Evolutionary conservation across 2,888 invertebrate species (phyloP).

Genomic region (Crossocerus cetratus): DNA sequence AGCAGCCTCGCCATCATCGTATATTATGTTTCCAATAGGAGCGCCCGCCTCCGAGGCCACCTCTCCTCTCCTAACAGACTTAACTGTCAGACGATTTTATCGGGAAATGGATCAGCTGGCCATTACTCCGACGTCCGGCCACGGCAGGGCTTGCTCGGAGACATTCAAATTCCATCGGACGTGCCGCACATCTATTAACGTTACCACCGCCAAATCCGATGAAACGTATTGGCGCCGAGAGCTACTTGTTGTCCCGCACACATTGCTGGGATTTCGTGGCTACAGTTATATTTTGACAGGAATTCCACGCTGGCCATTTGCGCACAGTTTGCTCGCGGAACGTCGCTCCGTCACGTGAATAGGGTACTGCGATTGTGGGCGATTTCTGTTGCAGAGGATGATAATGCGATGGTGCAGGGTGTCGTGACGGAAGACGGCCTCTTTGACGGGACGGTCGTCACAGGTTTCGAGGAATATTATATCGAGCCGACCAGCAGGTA

Average conservation of each 20-base stretch:
- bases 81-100: slow-evolving; percentile 10
- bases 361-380: no score
- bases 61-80: slow-evolving; percentile 6
- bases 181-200: not conserved
- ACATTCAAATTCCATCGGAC: not conserved
- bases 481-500: slow-evolving; percentile 89
- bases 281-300: no score
- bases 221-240: no score
- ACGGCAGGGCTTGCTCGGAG: not conserved
- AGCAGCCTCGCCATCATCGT: not conserved
- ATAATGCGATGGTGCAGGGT: slow-evolving; percentile 89
- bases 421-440: slow-evolving; percentile 91
- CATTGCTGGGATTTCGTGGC: no score
- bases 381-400: slow-evolving; percentile 84
- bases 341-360: no score
- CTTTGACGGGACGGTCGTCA: slow-evolving; percentile 92
- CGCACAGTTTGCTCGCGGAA: no score
- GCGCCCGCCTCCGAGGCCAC: not conserved
- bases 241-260: no score
- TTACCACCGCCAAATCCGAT: not conserved
- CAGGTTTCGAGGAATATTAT: slow-evolving; percentile 88
- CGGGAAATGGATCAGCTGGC: slow-evolving; percentile 11
- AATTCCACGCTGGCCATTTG: no score
- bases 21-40: not conserved
- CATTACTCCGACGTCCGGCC: not conserved